phyloP scores from a whole-genome alignment of 2,113 vertebrate species.

The Isurus oxyrinchus region DNA sequence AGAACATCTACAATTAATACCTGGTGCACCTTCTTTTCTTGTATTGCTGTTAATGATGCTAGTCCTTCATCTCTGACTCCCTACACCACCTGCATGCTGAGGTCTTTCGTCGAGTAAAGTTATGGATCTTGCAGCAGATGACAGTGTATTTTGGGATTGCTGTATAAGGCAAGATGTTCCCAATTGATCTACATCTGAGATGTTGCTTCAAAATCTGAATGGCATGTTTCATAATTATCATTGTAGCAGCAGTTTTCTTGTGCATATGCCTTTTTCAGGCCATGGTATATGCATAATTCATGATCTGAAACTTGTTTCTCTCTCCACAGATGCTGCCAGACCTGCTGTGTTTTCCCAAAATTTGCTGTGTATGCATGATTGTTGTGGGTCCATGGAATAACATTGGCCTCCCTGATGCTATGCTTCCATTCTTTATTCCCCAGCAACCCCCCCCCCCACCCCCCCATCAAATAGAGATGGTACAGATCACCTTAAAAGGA shows the following conservation, averaged over 20 bases:
- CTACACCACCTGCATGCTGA: not conserved
- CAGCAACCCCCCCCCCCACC: accelerated
- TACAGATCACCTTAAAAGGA: not conserved
- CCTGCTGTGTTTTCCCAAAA: not conserved
- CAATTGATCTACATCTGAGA: not conserved
- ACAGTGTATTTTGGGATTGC: not conserved
- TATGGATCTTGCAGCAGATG: not conserved
- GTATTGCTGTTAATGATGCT: not conserved
- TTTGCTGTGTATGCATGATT: not conserved
- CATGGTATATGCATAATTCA: not conserved
- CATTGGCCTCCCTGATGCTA: not conserved
- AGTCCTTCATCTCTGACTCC: not conserved
- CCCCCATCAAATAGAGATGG: not conserved
- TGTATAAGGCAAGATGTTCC: not conserved
- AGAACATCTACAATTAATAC: no score
- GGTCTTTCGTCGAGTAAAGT: not conserved
- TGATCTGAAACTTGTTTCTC: not conserved
- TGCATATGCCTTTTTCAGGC: not conserved
- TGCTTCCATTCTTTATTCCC: not conserved
- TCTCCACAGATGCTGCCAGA: not conserved
- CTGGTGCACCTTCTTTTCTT: not conserved
- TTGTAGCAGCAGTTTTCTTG: not conserved
- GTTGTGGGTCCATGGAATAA: not conserved
- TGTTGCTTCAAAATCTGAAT: not conserved
- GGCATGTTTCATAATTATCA: not conserved